Evolutionary conservation across 2,888 invertebrate genomes (phyloP).

Genomic region (Endotricha flammealis): DNA sequence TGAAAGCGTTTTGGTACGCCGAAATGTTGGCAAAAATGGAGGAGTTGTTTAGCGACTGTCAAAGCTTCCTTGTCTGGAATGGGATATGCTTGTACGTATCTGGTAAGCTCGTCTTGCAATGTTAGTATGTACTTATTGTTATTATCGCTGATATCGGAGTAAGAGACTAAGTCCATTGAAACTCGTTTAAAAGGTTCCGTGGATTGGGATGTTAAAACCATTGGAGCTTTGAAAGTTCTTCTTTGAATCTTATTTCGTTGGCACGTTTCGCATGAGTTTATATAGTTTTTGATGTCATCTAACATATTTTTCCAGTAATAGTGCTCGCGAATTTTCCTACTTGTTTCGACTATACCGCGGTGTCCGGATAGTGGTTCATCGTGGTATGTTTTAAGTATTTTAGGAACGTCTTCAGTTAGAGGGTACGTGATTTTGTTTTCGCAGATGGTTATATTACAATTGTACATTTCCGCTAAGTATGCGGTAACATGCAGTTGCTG

Average conservation of each 20-base stretch:
- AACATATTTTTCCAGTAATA: not conserved
- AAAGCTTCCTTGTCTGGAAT: constrained; percentile 29
- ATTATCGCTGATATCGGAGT: constrained; percentile 12
- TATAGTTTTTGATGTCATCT: not conserved
- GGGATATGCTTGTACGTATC: constrained; percentile 27
- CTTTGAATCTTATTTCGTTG: constrained; percentile 16
- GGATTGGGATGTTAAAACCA: constrained; percentile 21
- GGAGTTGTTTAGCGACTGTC: constrained; percentile 31
- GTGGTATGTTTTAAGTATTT: not conserved
- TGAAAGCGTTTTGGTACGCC: constrained; percentile 37
- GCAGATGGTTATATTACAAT: constrained; percentile 27
- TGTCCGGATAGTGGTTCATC: not conserved
- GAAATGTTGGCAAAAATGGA: constrained; percentile 29
- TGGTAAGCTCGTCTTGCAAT: constrained; percentile 26
- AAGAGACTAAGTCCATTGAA: constrained; percentile 15
- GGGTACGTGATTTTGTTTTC: constrained; percentile 17
- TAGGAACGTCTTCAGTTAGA: too few relatives aligned
- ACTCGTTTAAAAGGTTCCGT: constrained; percentile 16
- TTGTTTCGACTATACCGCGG: not conserved
- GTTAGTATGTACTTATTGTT: constrained; percentile 15
- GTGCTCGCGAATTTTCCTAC: not conserved
- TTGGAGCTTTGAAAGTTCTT: constrained; percentile 15
- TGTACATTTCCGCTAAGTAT: constrained; percentile 26
- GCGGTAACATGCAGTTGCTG: constrained; percentile 27
- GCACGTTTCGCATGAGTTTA: constrained; percentile 8